Conservation (phyloP, 2,888 invertebrate genomes). For the Drosophila nigricruria region DNA sequence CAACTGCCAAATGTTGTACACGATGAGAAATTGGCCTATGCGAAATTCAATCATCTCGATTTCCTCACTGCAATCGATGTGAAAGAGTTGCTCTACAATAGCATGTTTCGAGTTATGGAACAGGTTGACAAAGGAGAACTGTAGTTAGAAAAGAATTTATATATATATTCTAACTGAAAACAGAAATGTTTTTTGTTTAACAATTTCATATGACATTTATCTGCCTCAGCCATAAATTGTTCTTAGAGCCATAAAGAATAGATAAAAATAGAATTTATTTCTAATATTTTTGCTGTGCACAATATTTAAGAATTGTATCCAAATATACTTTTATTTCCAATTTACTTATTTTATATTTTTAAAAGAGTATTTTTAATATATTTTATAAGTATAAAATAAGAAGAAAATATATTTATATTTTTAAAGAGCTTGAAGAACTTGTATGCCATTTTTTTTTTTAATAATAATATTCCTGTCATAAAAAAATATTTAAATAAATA, state of each 20-base stretch:
- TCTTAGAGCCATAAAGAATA: background rate
- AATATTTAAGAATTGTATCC: background rate
- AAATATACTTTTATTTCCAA: background rate
- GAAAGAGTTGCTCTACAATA: slow-evolving; percentile 44
- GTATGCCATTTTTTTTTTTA: no score
- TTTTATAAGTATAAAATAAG: no score
- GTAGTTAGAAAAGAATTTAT: slow-evolving; percentile 12
- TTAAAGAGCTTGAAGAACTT: no score
- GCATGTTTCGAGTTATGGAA: slow-evolving; percentile 51
- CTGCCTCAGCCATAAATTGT: background rate
- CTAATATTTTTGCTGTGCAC: background rate
- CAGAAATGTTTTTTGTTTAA: background rate
- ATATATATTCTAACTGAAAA: background rate
- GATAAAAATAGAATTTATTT: background rate
- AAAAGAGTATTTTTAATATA: no score
- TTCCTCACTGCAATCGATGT: slow-evolving; percentile 49
- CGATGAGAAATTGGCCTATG: slow-evolving; percentile 45
- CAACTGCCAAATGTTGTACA: slow-evolving; percentile 71
- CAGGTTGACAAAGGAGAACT: slow-evolving; percentile 55
- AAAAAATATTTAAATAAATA: no score
- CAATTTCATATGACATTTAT: background rate
- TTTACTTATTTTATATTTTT: background rate
- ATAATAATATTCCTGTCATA: no score
- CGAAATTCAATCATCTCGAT: slow-evolving; percentile 56
- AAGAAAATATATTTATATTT: no score